Percentiles rank a stretch among this genome's conserved stretches.
Conservation (phyloP, 2,113 vertebrate species). For the Kryptolebias marmoratus region DNA sequence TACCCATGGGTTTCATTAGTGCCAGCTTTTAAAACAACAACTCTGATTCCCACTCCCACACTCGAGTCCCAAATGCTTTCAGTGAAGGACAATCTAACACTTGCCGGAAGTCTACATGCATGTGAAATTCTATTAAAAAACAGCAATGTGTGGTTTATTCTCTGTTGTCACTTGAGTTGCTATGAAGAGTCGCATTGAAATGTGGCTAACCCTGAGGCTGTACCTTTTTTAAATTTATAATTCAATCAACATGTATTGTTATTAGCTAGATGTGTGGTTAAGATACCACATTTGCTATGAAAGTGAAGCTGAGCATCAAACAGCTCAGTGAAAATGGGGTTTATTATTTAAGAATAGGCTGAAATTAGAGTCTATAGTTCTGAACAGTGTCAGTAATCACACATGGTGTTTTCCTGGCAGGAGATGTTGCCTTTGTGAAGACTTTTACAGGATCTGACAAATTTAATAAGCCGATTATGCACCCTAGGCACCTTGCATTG, state of each 20-base stretch:
- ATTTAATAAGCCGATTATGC: slow-evolving; percentile 23
- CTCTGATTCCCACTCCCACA: slow-evolving; percentile 67
- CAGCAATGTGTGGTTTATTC: slow-evolving; percentile 20
- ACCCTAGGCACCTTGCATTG: slow-evolving; percentile 27
- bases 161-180: slow-evolving; percentile 16
- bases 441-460: slow-evolving; percentile 34
- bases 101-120: slow-evolving; percentile 58
- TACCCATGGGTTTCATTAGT: slow-evolving; percentile 77
- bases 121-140: slow-evolving; percentile 39
- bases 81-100: slow-evolving; percentile 52
- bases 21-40: slow-evolving; percentile 70
- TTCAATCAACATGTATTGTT: not conserved
- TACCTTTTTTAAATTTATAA: not conserved
- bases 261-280: not conserved
- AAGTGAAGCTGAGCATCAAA: not conserved
- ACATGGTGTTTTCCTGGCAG: slow-evolving; percentile 13
- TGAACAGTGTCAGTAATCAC: slow-evolving; percentile 5
- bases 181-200: slow-evolving; percentile 1
- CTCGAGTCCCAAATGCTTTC: slow-evolving; percentile 62
- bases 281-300: not conserved
- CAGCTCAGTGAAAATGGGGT: not conserved
- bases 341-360: not conserved
- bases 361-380: slow-evolving; percentile 7
- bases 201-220: not conserved
- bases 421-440: slow-evolving; percentile 19